phyloP scores from a whole-genome alignment of 2,797 vertebrate species.

The Argyrosomus regius region DNA sequence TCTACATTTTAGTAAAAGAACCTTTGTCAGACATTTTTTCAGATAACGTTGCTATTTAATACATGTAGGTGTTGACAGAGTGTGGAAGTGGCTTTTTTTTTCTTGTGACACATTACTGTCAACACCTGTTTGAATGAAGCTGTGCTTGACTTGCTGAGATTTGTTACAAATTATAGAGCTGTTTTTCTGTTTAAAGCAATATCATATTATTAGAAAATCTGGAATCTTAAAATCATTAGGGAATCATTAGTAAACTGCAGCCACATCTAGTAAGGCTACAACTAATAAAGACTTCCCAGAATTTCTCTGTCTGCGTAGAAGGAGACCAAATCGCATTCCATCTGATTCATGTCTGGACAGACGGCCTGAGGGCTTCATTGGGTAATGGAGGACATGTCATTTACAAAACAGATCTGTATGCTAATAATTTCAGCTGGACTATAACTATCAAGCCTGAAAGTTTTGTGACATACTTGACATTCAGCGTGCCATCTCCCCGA shows the following conservation, averaged over 20 bases:
- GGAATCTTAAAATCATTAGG: not conserved
- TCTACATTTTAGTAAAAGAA: no score
- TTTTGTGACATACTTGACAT: slow-evolving; percentile 26
- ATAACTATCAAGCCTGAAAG: not conserved
- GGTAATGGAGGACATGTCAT: not conserved
- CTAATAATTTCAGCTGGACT: slow-evolving; percentile 19
- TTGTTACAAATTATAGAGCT: no score
- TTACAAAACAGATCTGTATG: slow-evolving; percentile 8
- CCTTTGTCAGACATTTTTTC: no score
- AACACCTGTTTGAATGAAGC: no score
- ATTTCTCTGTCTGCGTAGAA: not conserved
- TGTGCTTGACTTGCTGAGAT: no score
- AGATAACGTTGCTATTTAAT: no score
- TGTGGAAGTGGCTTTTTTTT: no score
- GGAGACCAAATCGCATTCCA: not conserved
- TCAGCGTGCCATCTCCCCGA: slow-evolving; percentile 16
- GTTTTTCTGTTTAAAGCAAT: no score
- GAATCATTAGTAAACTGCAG: not conserved
- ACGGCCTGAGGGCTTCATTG: no score
- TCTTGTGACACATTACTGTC: no score
- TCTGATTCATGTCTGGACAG: not conserved
- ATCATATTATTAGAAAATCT: not conserved
- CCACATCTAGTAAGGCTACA: no score
- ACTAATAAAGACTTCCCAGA: not conserved
- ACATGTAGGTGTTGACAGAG: no score